Conservation (phyloP, 2,113 vertebrate species). For the Dasyornis broadbenti region DNA sequence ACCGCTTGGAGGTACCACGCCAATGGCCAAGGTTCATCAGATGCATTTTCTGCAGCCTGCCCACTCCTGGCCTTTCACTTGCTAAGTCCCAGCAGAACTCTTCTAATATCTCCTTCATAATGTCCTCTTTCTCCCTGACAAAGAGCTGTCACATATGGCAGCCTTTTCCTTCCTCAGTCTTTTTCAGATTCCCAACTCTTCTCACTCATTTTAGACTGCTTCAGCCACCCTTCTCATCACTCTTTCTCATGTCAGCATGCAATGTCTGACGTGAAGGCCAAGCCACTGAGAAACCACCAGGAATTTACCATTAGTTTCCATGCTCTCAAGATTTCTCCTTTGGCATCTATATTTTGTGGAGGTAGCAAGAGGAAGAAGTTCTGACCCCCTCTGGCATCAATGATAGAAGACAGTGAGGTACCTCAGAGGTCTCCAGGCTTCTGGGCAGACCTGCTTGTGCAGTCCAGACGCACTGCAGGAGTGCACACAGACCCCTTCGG, state of each 20-base stretch:
- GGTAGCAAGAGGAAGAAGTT: not conserved
- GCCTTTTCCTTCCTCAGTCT: not conserved
- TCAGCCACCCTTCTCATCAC: not conserved
- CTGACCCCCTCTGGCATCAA: not conserved
- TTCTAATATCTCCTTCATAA: not conserved
- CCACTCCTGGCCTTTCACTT: not conserved
- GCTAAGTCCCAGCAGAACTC: not conserved
- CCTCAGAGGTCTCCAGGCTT: not conserved
- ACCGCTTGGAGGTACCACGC: not conserved
- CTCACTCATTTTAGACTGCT: not conserved
- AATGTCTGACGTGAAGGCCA: not conserved
- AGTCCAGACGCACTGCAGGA: not conserved
- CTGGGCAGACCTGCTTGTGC: not conserved
- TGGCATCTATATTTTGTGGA: not conserved
- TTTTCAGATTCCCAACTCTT: not conserved
- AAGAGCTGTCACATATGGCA: not conserved
- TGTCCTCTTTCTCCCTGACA: not conserved
- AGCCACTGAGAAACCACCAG: not conserved
- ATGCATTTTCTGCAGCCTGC: not conserved
- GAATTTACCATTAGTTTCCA: not conserved
- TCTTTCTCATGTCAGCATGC: not conserved
- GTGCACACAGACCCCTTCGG: fast-evolving
- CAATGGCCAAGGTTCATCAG: fast-evolving
- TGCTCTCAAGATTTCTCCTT: not conserved
- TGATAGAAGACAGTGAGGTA: not conserved